Evolutionary conservation across 1,140 invertebrate genomes (phyloP).

Genomic region (Liolophura sinensis): DNA sequence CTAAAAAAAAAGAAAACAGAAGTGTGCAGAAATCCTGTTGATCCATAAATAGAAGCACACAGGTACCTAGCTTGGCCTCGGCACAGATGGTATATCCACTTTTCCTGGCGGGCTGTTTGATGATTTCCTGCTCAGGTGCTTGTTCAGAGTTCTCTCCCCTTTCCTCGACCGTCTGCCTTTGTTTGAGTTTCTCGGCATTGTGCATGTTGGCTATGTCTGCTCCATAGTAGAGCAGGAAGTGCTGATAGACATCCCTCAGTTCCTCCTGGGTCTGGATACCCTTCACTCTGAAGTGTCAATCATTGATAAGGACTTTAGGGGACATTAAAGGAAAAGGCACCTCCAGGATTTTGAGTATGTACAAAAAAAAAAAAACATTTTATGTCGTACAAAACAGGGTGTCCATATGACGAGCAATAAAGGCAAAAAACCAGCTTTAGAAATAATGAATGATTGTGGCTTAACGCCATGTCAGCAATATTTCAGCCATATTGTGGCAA

Average conservation of each 20-base stretch:
- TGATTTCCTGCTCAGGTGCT: conserved; percentile 50
- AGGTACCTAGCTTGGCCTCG: conserved; percentile 77
- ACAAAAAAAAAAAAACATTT: too few species aligned
- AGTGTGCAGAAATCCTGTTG: too few species aligned
- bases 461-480: too few species aligned
- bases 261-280: conserved; percentile 88
- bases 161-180: conserved; percentile 27
- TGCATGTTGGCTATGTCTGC: conserved; percentile 86
- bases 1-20: too few species aligned
- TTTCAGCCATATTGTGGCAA: too few species aligned
- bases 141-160: conserved; percentile 35
- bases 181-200: conserved; percentile 65
- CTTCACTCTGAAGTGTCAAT: conserved; percentile 44
- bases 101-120: conserved; percentile 84
- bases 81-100: conserved; percentile 86
- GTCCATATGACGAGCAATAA: neutral
- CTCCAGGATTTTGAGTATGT: too few species aligned
- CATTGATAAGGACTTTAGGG: neutral
- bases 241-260: conserved; percentile 87
- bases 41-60: neutral
- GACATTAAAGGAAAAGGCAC: too few species aligned
- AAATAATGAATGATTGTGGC: too few species aligned
- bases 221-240: conserved; percentile 92
- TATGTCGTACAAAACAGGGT: too few species aligned
- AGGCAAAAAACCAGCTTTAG: too few species aligned